Evolutionary conservation across 1,140 invertebrate genomes (phyloP).

Genomic region (Saccostrea echinata): DNA sequence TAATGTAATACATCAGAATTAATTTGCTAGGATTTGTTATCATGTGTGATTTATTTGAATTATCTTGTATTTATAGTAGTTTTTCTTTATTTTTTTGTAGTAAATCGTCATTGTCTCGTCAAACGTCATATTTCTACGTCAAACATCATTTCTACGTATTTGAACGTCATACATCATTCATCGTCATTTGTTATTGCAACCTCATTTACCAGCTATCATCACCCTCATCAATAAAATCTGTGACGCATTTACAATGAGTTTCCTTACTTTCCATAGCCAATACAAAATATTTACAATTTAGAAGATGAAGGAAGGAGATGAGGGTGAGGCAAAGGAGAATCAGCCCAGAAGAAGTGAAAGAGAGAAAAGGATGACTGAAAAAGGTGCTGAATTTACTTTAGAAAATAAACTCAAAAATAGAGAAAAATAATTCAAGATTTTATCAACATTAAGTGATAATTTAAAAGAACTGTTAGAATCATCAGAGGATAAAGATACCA

Average conservation of each 20-base stretch:
- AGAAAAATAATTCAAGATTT: background rate
- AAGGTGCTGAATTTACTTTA: constrained; percentile 13
- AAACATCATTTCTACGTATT: no score
- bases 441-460: constrained; percentile 10
- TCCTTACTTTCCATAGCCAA: background rate
- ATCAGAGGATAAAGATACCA: background rate
- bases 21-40: background rate
- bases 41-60: background rate
- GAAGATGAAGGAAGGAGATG: background rate
- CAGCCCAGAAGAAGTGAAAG: background rate
- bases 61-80: background rate
- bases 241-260: background rate
- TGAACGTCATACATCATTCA: background rate
- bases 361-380: constrained; percentile 24
- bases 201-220: no score
- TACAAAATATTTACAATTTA: constrained; percentile 30
- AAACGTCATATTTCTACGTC: background rate
- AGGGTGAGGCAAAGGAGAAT: background rate
- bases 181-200: no score
- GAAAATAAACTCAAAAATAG: background rate
- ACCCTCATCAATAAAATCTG: background rate
- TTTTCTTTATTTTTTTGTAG: constrained; percentile 10
- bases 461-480: background rate
- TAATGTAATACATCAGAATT: background rate
- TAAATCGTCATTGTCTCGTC: background rate